Evolutionary conservation across 2,797 vertebrate genomes (phyloP), one percentile per base, ranked within the genome.

Genomic region (Lates japonicus): DNA sequence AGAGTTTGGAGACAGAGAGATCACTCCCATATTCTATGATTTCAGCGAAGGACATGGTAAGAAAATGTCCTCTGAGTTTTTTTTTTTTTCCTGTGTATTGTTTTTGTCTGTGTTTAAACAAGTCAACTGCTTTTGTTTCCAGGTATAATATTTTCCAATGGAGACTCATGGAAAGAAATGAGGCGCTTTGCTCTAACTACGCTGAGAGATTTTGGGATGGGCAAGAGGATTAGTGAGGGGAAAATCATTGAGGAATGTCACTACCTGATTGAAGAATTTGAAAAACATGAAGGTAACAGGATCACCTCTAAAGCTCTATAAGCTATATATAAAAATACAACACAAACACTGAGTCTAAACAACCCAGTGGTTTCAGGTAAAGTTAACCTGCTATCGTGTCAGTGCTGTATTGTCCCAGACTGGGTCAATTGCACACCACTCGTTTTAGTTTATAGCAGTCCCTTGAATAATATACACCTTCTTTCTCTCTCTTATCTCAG

Each of bases 121-220:
- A 12, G 3, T 2, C 1, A 48, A n/a, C 13, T 7, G 5, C 4
- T 39, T 68, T 33, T 72, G n/a, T 64, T 64, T 70, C 3, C 16
- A 95, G 94, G 95, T 0, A 87, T 95, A 33, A 0, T 92, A 1
- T 92, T 95, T 81, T 52, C 90, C 7, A 94, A 93, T 54, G 93
- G 93, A 2, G 80, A 94, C 1, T 76, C 55, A 0, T 95, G 94
- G 94, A 94, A 83, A 74, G 90, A 94, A 85, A 94, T 95, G 92
- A 93, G 92, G 22, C 86, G 90, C n/a, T 95, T 95, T 61, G 75
- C 92, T 19, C 14, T 95, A 1, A 71, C 64, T 0, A 94, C 77
- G 2, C 84, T 95, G 14, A 92, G 75, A 59, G 92, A 94, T 37
- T 92, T 94, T 80, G 92, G 94, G 58, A 95, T 94, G 93, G 93